phyloP scores from a whole-genome alignment of 1,140 invertebrate genomes.

The Medauroidea extradentata region DNA sequence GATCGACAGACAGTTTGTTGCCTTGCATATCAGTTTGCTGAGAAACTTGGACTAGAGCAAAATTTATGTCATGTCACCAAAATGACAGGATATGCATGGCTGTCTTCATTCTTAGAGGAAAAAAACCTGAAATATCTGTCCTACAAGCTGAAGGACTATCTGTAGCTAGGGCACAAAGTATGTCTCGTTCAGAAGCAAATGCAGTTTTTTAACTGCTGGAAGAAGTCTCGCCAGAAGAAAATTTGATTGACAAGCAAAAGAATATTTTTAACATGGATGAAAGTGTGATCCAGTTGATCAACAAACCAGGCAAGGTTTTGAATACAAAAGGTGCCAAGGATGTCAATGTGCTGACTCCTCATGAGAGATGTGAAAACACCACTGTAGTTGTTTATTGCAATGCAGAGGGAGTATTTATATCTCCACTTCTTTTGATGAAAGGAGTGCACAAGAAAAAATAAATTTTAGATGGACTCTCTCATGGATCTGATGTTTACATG shows the following conservation, averaged over 20 bases:
- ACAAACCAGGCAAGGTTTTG: conserved; percentile 19
- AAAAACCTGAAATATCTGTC: conserved; percentile 34
- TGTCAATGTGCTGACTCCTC: conserved; percentile 20
- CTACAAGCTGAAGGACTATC: conserved; percentile 40
- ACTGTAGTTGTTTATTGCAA: too few relatives aligned
- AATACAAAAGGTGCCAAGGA: conserved; percentile 22
- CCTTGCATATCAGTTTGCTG: conserved; percentile 32
- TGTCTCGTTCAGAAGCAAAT: conserved; percentile 23
- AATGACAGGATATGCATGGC: conserved; percentile 33
- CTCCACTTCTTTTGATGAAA: too few relatives aligned
- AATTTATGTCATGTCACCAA: conserved; percentile 34
- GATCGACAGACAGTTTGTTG: too few relatives aligned
- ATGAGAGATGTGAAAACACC: not conserved
- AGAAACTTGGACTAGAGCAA: conserved; percentile 30
- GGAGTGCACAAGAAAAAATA: conserved; percentile 23
- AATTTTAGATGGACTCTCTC: conserved; percentile 28
- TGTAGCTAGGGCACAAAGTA: conserved; percentile 30
- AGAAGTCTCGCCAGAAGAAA: conserved; percentile 15
- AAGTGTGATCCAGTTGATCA: conserved; percentile 32
- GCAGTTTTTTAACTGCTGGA: conserved; percentile 18
- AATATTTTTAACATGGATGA: conserved; percentile 31
- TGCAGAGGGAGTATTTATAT: too few relatives aligned
- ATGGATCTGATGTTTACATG: conserved; percentile 39
- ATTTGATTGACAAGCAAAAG: conserved; percentile 26
- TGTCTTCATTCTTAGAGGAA: conserved; percentile 33